Evolutionary conservation across 2,888 invertebrate genomes (phyloP).

Genomic region (Eustalomyia histrio): DNA sequence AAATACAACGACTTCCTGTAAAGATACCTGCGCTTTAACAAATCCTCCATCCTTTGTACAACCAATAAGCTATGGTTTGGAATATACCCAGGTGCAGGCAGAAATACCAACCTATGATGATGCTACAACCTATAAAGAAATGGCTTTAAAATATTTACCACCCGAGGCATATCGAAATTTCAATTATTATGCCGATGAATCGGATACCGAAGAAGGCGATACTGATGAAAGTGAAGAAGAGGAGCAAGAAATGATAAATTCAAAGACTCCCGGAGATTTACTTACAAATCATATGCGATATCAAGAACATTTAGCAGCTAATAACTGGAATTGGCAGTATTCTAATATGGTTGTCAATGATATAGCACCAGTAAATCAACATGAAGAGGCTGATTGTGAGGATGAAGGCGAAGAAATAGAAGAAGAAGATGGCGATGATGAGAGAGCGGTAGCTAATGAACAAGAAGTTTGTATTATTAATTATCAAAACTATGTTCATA

Average conservation of each 20-base stretch:
- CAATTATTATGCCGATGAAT: constrained; percentile 72
- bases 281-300: constrained; percentile 26
- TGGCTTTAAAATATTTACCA: constrained; percentile 74
- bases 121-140: constrained; percentile 67
- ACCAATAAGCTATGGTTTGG: constrained; percentile 70
- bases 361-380: not conserved
- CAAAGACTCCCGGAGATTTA: not conserved
- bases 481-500: constrained; percentile 51
- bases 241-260: constrained; percentile 9
- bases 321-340: constrained; percentile 47
- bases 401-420: constrained; percentile 46
- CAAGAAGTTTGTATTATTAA: constrained; percentile 32
- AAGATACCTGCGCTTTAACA: constrained; percentile 47
- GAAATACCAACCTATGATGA: constrained; percentile 63
- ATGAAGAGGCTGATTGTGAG: constrained; percentile 25
- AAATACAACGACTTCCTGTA: constrained; percentile 72
- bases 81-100: constrained; percentile 68
- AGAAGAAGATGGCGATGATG: constrained; percentile 5
- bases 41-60: constrained; percentile 37
- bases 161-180: constrained; percentile 75
- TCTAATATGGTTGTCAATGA: not conserved
- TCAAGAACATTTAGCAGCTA: constrained; percentile 16
- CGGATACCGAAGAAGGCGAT: constrained; percentile 67
- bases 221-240: constrained; percentile 61
- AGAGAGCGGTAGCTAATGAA: not conserved